These are phyloP conservation scores for Acrobasis suavella DNA, from an alignment of 2,888 invertebrate genomes.

Conservation along the genomic window DNA sequence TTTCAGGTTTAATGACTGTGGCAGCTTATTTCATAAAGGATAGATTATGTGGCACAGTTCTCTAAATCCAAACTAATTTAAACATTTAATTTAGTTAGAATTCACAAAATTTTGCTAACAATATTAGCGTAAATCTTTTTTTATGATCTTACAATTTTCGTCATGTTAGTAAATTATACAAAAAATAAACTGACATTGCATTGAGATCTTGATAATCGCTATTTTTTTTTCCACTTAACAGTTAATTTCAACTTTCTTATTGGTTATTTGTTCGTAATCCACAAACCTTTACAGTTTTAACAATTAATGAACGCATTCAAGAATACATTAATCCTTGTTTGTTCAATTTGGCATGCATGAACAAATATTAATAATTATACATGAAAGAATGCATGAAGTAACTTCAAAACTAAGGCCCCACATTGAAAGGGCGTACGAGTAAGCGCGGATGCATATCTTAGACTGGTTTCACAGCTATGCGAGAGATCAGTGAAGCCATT, in stretches of 20 bases:
- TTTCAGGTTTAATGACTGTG: background rate
- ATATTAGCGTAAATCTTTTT: background rate
- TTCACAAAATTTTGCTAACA: background rate
- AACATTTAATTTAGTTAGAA: background rate
- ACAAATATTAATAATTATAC: background rate
- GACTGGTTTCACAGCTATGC: too few relatives aligned
- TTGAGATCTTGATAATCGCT: background rate
- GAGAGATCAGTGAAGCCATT: too few relatives aligned
- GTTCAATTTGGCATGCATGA: background rate
- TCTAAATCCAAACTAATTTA: slow-evolving; percentile 8
- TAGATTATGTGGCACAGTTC: background rate
- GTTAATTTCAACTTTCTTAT: background rate
- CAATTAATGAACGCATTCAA: background rate
- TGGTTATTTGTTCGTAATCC: slow-evolving; percentile 1
- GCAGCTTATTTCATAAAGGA: background rate
- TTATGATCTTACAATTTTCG: background rate
- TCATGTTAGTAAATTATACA: slow-evolving; percentile 5
- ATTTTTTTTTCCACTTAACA: background rate
- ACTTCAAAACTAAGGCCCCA: background rate
- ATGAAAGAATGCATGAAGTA: background rate
- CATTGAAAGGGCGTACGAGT: background rate
- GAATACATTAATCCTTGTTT: background rate
- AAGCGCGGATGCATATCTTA: too few relatives aligned
- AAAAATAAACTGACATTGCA: background rate
- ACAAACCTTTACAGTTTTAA: background rate